Percentiles rank a stretch among this genome's conserved stretches.
Conservation (phyloP, 2,888 invertebrate genomes). For the Scrobipalpa atriplicella region DNA sequence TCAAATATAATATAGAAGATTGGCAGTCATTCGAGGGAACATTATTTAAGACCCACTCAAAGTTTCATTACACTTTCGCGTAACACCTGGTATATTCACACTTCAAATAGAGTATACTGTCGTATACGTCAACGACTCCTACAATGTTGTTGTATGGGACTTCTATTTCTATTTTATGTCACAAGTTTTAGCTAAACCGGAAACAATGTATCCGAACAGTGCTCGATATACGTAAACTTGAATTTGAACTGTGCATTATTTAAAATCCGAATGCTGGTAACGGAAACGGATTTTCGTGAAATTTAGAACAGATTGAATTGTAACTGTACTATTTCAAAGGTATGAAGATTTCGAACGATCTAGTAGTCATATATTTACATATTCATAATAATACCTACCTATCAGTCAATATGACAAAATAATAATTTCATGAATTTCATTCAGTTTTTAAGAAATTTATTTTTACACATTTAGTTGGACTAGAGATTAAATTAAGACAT, state of each 20-base stretch:
- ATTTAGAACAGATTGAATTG: neutral
- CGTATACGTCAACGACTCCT: constrained; percentile 17
- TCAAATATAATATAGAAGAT: neutral
- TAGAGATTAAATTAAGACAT: too few species aligned
- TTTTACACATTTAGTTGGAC: too few species aligned
- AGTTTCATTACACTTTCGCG: neutral
- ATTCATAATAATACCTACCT: too few species aligned
- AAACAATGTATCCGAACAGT: constrained; percentile 10
- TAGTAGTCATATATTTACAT: too few species aligned
- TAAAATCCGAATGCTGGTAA: neutral
- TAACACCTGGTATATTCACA: neutral
- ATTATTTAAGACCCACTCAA: neutral
- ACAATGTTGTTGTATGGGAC: constrained; percentile 1
- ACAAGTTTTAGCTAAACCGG: constrained; percentile 16
- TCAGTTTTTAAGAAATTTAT: too few species aligned
- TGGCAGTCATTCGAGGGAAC: neutral
- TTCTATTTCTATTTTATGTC: constrained; percentile 20
- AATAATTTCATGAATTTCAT: too few species aligned
- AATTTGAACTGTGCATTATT: neutral
- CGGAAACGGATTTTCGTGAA: neutral
- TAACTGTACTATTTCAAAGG: neutral
- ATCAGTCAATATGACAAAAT: too few species aligned
- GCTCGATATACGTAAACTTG: constrained; percentile 16
- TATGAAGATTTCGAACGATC: too few species aligned
- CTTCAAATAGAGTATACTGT: neutral